These are phyloP conservation scores for Thalassoma bifasciatum DNA, from an alignment of 2,113 vertebrate genomes.

Conservation along the genomic window DNA sequence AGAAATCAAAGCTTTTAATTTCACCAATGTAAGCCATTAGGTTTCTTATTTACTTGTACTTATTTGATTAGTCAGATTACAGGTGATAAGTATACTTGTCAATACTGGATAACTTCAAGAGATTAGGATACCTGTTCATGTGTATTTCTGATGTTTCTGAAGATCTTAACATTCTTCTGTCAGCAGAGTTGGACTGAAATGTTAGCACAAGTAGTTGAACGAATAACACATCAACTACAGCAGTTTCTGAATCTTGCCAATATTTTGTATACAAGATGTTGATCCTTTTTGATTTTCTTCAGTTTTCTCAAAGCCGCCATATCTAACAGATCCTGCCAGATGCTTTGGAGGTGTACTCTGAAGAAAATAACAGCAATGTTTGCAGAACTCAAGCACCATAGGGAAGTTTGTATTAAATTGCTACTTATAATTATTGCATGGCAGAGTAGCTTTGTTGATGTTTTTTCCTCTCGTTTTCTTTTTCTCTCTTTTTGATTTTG, in stretches of 20 bases:
- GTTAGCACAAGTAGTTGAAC: constrained; percentile 19
- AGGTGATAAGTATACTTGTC: neutral
- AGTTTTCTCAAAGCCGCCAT: constrained; percentile 32
- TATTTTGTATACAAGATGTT: constrained; percentile 35
- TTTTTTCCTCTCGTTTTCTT: constrained; percentile 1
- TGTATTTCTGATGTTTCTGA: neutral
- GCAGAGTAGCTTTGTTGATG: constrained; percentile 23
- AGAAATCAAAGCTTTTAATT: neutral
- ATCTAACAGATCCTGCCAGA: constrained; percentile 45
- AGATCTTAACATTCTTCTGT: neutral
- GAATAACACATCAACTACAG: constrained; percentile 52
- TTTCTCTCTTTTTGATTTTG: too few species aligned
- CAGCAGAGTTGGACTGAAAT: constrained; percentile 1
- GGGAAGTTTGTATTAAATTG: constrained; percentile 48
- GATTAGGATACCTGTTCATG: neutral
- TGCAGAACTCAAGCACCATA: constrained; percentile 20
- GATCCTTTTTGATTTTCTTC: constrained; percentile 46
- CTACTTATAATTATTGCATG: constrained; percentile 50
- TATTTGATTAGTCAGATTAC: too few species aligned
- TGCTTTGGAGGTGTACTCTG: constrained; percentile 40
- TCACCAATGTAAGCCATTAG: too few species aligned
- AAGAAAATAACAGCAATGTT: constrained; percentile 46
- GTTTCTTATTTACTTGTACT: neutral
- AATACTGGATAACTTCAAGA: neutral
- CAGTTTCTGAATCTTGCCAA: constrained; percentile 49